Evolutionary conservation across 1,140 invertebrate genomes (phyloP).

Genomic region (Drosophila equinoxialis): DNA sequence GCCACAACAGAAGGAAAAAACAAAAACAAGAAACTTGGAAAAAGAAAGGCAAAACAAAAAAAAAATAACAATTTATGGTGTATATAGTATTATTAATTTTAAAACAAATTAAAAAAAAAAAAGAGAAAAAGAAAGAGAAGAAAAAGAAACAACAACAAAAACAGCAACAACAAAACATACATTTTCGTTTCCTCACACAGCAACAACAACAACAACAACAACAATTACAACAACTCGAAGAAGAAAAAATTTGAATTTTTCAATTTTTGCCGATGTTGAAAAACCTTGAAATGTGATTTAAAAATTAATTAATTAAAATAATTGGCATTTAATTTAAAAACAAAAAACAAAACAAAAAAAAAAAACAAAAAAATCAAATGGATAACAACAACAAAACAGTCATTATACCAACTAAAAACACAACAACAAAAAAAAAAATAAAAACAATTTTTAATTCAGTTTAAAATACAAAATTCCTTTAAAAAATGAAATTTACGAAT

Average conservation of each 20-base stretch:
- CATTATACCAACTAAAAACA: constrained; percentile 67
- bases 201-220: constrained; percentile 48
- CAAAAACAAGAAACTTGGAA: constrained; percentile 37
- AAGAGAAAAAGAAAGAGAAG: constrained; percentile 29
- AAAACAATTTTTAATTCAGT: constrained; percentile 49
- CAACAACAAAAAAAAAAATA: constrained; percentile 5
- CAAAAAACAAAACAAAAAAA: constrained; percentile 35
- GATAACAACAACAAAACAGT: constrained; percentile 69
- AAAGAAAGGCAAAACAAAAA: constrained; percentile 34
- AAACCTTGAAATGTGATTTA: constrained; percentile 82
- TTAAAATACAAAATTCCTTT: constrained; percentile 74
- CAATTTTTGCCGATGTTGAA: constrained; percentile 78
- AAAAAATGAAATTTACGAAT: constrained; percentile 78
- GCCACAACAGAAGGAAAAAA: constrained; percentile 20
- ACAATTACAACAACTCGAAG: constrained; percentile 31
- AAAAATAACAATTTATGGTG: constrained; percentile 61
- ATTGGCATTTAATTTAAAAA: constrained; percentile 80
- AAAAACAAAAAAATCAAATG: constrained; percentile 33
- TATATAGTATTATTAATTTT: constrained; percentile 82
- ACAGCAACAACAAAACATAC: constrained; percentile 41
- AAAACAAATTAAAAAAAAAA: constrained; percentile 38
- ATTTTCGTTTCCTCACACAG: constrained; percentile 75
- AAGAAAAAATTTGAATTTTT: constrained; percentile 38
- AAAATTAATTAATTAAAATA: constrained; percentile 82
- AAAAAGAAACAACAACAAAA: too few species aligned